A percentile compares a stretch with the other conserved stretches of the same genome.
Evolutionary conservation across 2,888 invertebrate genomes (phyloP).

Genomic region (Tuberolachnus salignus): DNA sequence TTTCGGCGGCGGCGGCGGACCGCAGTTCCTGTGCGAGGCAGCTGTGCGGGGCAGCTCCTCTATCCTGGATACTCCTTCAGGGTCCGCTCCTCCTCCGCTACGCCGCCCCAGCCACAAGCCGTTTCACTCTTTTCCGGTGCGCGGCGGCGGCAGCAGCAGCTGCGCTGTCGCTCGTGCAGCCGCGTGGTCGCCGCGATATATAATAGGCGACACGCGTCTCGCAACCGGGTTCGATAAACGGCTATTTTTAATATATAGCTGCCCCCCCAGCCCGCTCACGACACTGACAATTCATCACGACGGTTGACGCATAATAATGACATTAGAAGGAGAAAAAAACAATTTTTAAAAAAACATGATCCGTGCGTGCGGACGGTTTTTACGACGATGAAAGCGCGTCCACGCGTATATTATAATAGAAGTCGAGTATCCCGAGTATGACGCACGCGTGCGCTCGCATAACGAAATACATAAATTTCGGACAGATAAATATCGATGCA

Average conservation of each 20-base stretch:
- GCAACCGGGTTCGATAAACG: neutral
- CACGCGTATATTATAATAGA: too few relatives aligned
- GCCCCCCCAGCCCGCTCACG: neutral
- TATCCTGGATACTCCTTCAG: neutral
- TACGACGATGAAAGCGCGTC: neutral
- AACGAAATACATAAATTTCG: neutral
- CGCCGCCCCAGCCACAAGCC: neutral
- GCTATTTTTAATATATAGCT: constrained; percentile 45
- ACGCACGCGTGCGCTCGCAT: neutral
- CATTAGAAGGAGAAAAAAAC: neutral
- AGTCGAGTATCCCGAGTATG: neutral
- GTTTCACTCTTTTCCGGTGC: constrained; percentile 42
- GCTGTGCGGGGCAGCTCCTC: constrained; percentile 26
- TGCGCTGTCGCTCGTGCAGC: neutral
- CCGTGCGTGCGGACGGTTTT: neutral
- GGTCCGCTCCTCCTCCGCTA: neutral
- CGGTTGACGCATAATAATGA: constrained; percentile 2
- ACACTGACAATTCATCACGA: constrained; percentile 15
- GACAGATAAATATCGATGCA: too few relatives aligned
- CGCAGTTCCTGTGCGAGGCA: constrained; percentile 34
- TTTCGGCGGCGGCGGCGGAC: constrained; percentile 19
- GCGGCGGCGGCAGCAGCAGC: neutral
- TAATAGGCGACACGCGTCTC: neutral
- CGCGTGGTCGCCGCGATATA: neutral
- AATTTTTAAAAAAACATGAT: constrained; percentile 1